Evolutionary conservation across 2,797 vertebrate genomes (phyloP).

Genomic region (Labeo calbasu): DNA sequence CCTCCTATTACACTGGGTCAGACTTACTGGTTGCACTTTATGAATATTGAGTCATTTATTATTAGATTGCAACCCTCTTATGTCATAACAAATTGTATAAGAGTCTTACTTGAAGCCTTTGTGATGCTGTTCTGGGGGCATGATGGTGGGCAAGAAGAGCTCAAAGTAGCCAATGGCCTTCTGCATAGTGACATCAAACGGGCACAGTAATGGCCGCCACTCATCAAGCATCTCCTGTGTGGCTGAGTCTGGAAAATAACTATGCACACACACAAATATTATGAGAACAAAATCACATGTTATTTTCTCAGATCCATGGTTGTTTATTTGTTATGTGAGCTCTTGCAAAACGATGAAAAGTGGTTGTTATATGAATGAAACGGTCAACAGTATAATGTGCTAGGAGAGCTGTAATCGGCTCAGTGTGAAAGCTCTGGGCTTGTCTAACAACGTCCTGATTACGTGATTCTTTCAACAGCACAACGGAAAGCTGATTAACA

Average conservation of each 20-base stretch:
- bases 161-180: slow-evolving; percentile 96
- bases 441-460: slow-evolving; percentile 46
- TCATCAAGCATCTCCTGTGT: slow-evolving; percentile 95
- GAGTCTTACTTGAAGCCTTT: slow-evolving; percentile 90
- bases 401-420: slow-evolving; percentile 53
- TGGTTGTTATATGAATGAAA: slow-evolving; percentile 26
- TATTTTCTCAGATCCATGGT: not conserved
- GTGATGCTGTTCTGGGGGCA: slow-evolving; percentile 88
- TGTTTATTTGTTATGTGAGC: not conserved
- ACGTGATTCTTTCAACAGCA: slow-evolving; percentile 51
- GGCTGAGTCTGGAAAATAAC: slow-evolving; percentile 90
- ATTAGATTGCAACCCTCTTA: not conserved
- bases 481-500: slow-evolving; percentile 51
- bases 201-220: slow-evolving; percentile 96
- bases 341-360: slow-evolving; percentile 18
- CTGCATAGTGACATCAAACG: slow-evolving; percentile 96
- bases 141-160: slow-evolving; percentile 95
- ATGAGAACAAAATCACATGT: not conserved
- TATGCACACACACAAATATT: slow-evolving; percentile 63
- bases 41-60: slow-evolving; percentile 15
- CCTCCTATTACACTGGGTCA: not conserved
- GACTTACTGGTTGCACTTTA: not conserved
- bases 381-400: slow-evolving; percentile 15
- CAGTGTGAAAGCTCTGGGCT: slow-evolving; percentile 45
- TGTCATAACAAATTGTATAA: not conserved